Evolutionary conservation across 2,888 invertebrate species (phyloP).

Genomic region (Dermolepida albohirtum): DNA sequence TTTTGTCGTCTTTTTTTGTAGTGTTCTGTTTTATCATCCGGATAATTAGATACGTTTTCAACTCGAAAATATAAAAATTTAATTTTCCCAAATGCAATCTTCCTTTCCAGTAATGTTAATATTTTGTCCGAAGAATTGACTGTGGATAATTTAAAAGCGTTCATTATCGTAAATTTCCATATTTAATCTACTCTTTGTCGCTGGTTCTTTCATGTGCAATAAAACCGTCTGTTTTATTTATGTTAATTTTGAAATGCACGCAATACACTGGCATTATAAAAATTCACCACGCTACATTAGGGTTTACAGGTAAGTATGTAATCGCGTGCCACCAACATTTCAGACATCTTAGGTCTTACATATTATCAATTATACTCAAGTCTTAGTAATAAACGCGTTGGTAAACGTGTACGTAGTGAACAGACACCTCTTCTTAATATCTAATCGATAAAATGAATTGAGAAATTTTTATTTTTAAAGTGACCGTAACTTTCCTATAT

Average conservation of each 20-base stretch:
- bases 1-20: too few species aligned
- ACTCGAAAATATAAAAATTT: too few species aligned
- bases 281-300: constrained; percentile 34
- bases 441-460: too few species aligned
- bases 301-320: constrained; percentile 10
- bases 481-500: too few species aligned
- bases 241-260: constrained; percentile 41
- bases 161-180: constrained; percentile 42
- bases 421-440: too few species aligned
- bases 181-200: constrained; percentile 44
- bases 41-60: too few species aligned
- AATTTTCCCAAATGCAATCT: too few species aligned
- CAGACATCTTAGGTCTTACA: constrained; percentile 2
- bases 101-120: neutral
- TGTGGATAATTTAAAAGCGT: constrained; percentile 31
- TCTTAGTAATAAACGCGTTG: constrained; percentile 21
- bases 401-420: neutral
- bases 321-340: constrained; percentile 15
- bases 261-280: constrained; percentile 39
- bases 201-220: constrained; percentile 40
- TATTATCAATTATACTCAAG: constrained; percentile 26
- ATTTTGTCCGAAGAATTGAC: constrained; percentile 33
- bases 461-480: too few species aligned
- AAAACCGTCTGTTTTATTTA: constrained; percentile 40
- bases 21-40: too few species aligned